Base-by-base conservation (phyloP, 2,888 invertebrate species). In the Mythimna lalbum region DNA sequence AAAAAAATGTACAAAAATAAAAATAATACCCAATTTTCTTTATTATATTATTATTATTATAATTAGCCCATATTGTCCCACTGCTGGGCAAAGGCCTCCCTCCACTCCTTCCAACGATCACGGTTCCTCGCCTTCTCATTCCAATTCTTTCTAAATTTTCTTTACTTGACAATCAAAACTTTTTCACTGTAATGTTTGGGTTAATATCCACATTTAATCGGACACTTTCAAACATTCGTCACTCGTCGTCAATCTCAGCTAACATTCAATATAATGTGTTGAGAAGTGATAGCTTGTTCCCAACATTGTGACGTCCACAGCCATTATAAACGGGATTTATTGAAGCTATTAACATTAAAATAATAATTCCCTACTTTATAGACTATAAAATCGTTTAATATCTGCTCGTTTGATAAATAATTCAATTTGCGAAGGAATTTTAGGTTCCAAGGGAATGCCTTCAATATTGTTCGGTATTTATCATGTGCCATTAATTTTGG, bases 381-480 rank as follows among this genome's bases (percentile, higher is more conserved):
- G 93, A 87, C 93, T 89, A 92, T 94, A 94, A 94, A 93, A 92
- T 88, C 89, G 91, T 91, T 93, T 94, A 92, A 94, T 94, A 93
- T 92, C 91, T 78, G 88, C 89, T 88, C 91, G 90, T 93, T 92
- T 90, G 89, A 90, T 92, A 91, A 91, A 93, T 94, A 92, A 93
- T 94, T 94, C 91, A 93, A 93, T 93, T 93, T 90, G 81, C 84
- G 43, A 59, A 67, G 82, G 76, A 86, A 89, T 89, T 88, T 83
- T 80, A 71, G 83, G 76, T 77, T 69, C 52, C 66, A 73, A 55
- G 31, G 65, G 69, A 82, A 78, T 80, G 69, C 61, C 49, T 72
- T 56, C 71, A 75, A 78, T 80, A 80, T 80, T 82, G 69, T 70
- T 31, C 63, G 63, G 60, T 74, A 76, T 82, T 80, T 75, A 72